Base-by-base conservation (phyloP, 2,888 invertebrate species). In the Hypercompe scribonia region DNA sequence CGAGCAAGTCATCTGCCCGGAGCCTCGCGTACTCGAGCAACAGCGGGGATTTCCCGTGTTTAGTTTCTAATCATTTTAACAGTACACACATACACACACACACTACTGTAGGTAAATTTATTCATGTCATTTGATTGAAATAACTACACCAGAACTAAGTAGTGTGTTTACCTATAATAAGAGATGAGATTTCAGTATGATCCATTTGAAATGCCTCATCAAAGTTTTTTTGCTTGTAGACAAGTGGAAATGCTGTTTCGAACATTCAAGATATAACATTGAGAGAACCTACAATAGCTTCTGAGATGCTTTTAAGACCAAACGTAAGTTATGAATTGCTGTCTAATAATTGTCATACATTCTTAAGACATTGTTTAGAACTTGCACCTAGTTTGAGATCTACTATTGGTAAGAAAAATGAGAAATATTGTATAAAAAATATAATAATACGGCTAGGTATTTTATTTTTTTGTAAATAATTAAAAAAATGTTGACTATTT, bases 181-280 rank as follows among this genome's bases (percentile, higher is more conserved):
- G 28, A 13, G 4, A 28, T 58, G 4, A 28, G 11, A 54, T 54
- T 54, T 54, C 24, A 58, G 28, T 7, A 28, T 58, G 28, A 11
- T 31, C 28, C 3, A 13, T 58, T 58, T 28, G 0, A 0, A 15
- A 31, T 31, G 4, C 13, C 21, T 42, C 13, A 65, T 36, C 31
- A 66, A 42, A 33, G 18, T 0, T 42, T 24, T 33, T 66, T 66
- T 39, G 24, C 31, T 42, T 69, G 42, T 50, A 95, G 95, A 90
- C 86, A 58, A 93, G 92, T 80, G 87, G 88, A 7, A 94, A 94
- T 86, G 81, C 90, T 3, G 94, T 95, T 3, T 82, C 87, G 13
- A 90, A 92, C 61, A 86, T 94, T 66, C 88, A 93, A 74, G 92
- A 94, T 8, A 95, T 95, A 74, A 95, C 95, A 34, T 78, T 95